phyloP scores from a whole-genome alignment of 2,888 invertebrate species.

The Pristionchus mayeri region DNA sequence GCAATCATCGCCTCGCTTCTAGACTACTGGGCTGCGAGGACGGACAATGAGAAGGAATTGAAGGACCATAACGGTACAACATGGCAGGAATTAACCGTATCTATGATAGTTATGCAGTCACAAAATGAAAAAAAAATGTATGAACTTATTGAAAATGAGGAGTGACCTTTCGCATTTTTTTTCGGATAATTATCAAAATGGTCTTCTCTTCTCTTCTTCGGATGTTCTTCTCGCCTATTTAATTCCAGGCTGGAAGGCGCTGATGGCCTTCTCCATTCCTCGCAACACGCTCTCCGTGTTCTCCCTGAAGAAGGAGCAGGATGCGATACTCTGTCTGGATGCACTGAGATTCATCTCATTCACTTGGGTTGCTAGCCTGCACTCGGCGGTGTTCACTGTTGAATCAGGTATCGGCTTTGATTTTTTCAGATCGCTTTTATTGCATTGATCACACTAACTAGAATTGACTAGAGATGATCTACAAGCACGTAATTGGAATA shows the following conservation, averaged over 20 bases:
- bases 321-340: constrained; percentile 1
- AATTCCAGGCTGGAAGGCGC: constrained; percentile 22
- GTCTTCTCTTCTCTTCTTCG: not conserved
- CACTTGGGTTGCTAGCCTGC: constrained; percentile 14
- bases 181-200: not conserved
- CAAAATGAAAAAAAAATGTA: not conserved
- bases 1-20: not conserved
- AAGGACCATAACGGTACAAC: not conserved
- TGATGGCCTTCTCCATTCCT: not conserved
- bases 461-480: not conserved
- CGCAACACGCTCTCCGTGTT: not conserved
- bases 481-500: not conserved
- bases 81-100: not conserved
- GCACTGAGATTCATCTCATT: constrained; percentile 36
- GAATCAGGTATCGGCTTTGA: constrained; percentile 23
- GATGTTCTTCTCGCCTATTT: no score
- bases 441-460: no score
- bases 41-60: not conserved
- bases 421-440: no score
- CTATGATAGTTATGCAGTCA: not conserved
- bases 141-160: no score
- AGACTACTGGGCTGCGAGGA: not conserved
- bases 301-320: not conserved
- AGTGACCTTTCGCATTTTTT: no score
- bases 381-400: not conserved